Percentiles rank a stretch among this genome's conserved stretches.
Evolutionary conservation across 2,888 invertebrate species (phyloP).

Genomic region (Drosophila prostipennis): DNA sequence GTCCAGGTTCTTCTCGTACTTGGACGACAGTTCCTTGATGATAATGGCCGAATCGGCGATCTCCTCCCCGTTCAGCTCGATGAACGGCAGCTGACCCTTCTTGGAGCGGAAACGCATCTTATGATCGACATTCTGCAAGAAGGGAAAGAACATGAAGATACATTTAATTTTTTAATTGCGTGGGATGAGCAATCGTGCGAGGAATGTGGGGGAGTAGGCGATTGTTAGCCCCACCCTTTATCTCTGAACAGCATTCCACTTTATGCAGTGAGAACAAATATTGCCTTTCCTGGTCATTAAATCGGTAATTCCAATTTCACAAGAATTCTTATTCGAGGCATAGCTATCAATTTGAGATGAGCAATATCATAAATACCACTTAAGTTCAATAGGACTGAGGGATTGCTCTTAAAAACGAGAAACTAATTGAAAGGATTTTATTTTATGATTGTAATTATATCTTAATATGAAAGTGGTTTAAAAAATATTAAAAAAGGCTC

Average conservation of each 20-base stretch:
- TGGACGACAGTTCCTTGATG: slow-evolving; percentile 93
- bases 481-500: too few relatives aligned
- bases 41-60: slow-evolving; percentile 96
- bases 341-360: not conserved
- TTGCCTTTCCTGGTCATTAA: not conserved
- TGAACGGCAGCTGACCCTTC: slow-evolving; percentile 97
- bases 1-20: slow-evolving; percentile 93
- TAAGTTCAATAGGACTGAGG: not conserved
- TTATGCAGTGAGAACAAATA: slow-evolving; percentile 7
- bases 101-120: slow-evolving; percentile 96
- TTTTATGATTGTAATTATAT: too few relatives aligned
- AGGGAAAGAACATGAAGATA: slow-evolving; percentile 6
- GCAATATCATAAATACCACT: not conserved
- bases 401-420: not conserved
- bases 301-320: not conserved
- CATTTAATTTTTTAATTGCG: slow-evolving; percentile 24
- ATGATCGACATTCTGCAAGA: slow-evolving; percentile 94
- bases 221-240: slow-evolving; percentile 22
- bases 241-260: slow-evolving; percentile 17
- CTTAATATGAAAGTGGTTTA: too few relatives aligned
- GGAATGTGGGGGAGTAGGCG: slow-evolving; percentile 27
- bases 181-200: slow-evolving; percentile 51
- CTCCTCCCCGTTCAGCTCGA: slow-evolving; percentile 97
- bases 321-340: not conserved
- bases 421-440: too few relatives aligned